Base-by-base conservation (phyloP, 92 coral and sea anemone species). In the Epizoanthus ramosus region DNA sequence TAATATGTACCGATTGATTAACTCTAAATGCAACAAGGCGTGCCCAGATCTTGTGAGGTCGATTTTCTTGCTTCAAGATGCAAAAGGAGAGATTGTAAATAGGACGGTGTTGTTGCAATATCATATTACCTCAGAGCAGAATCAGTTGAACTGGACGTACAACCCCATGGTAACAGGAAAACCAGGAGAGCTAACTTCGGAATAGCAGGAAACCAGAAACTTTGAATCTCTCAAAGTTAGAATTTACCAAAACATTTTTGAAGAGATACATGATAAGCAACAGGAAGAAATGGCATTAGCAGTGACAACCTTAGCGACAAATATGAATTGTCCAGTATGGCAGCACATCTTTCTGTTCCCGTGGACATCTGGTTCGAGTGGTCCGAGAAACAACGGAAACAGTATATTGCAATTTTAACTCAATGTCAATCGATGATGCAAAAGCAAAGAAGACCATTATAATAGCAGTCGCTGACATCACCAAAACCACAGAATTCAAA, bases 301-400 rank as follows among this genome's bases (percentile, higher is more conserved):
- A 15, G 70, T 87, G 6, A 53, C 79, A 8, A 68, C 16, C 19
- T 76, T 17, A 88, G 88, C 57, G 85, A 68, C 18, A 54, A 84
- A 64, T 88, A 88, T 67, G 56, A 68, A 24, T 54, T 88, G 24
- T 24, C 85, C 15, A 73, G 75, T 12, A 24, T 64, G 16, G 91
- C 82, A 3, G 75, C 74, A 37, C 77, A 88, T 57, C 81, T 88
- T 18, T 79, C 82, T 16, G 84, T 83, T 25, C 67, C 87, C 21
- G 37, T 79, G 3, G 91, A 88, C 14, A 70, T 53, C 63, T 87
- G 90, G 90, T 82, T 87, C 57, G 85, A 88, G n/a, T 83, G 88
- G 91, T 3, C n/a, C 23, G 83, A 84, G 86, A 6, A 16, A 23
- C 70, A 83, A 56, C 28, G 84, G 64, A 68, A 83, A 67, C 60